phyloP scores from a whole-genome alignment of 1,140 invertebrate species.

The Drosophila nikananu region DNA sequence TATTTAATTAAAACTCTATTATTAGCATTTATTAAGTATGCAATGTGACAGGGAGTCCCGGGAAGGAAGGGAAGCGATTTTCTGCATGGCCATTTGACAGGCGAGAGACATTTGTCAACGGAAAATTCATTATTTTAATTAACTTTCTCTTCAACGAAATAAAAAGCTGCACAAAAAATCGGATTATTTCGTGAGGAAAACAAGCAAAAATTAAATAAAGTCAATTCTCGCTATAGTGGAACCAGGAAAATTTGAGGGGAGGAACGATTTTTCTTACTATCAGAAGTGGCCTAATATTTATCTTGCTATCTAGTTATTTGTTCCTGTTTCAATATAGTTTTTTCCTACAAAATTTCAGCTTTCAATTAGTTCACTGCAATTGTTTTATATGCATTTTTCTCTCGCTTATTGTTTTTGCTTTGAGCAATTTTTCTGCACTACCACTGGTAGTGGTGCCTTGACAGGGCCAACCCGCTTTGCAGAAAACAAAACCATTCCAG shows the following conservation, averaged over 20 bases:
- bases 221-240: neutral
- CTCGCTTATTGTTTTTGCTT: conserved; percentile 2
- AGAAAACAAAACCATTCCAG: conserved; percentile 31
- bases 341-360: neutral
- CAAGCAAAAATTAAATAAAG: conserved; percentile 37
- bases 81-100: conserved; percentile 54
- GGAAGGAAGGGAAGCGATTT: conserved; percentile 9
- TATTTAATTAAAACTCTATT: conserved; percentile 82
- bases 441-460: conserved; percentile 1
- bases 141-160: conserved; percentile 80
- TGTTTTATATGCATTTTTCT: conserved; percentile 28
- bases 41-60: conserved; percentile 25
- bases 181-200: conserved; percentile 53
- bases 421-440: conserved; percentile 33
- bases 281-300: neutral
- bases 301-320: too few relatives aligned
- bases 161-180: conserved; percentile 9
- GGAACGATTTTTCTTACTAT: neutral
- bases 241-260: neutral
- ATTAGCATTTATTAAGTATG: conserved; percentile 72
- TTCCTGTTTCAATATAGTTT: neutral
- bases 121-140: conserved; percentile 85
- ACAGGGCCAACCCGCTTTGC: neutral
- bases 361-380: conserved; percentile 7
- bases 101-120: conserved; percentile 69